A percentile compares a stretch with the other conserved stretches of the same genome.
phyloP scores from a whole-genome alignment of 30 jellyfish, hydroid and myxozoan species.

The Rhopilema esculentum region DNA sequence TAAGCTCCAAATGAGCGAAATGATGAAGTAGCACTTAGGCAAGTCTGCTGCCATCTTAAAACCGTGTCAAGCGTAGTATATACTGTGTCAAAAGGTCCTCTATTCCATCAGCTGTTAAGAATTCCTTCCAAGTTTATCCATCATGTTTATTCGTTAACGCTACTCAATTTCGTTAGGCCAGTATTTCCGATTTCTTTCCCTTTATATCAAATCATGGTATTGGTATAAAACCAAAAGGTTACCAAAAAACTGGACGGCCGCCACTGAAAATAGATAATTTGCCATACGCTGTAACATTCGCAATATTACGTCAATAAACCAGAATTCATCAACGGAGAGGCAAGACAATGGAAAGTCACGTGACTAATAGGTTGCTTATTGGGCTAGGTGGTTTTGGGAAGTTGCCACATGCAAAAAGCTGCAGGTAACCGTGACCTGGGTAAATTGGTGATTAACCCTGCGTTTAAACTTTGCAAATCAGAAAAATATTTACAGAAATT shows the following conservation, averaged over 20 bases:
- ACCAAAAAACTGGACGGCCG: neutral
- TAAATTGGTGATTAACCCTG: constrained; percentile 43
- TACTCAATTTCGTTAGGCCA: neutral
- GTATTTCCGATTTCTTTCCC: neutral
- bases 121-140: constrained; percentile 63
- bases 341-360: constrained; percentile 62
- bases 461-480: constrained; percentile 58
- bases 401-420: constrained; percentile 65
- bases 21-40: constrained; percentile 10
- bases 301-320: constrained; percentile 66
- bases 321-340: constrained; percentile 60
- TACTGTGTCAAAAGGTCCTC: constrained; percentile 53
- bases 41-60: constrained; percentile 31
- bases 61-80: constrained; percentile 65
- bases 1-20: constrained; percentile 40
- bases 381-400: constrained; percentile 53
- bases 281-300: constrained; percentile 50
- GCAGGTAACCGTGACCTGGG: constrained; percentile 60
- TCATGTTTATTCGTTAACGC: constrained; percentile 16
- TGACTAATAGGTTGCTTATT: constrained; percentile 61
- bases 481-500: constrained; percentile 10
- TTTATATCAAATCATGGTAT: neutral
- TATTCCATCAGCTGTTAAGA: constrained; percentile 32
- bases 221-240: neutral
- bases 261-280: neutral